Base-by-base conservation (phyloP, 2,888 invertebrate species). In the Tholera decimalis region DNA sequence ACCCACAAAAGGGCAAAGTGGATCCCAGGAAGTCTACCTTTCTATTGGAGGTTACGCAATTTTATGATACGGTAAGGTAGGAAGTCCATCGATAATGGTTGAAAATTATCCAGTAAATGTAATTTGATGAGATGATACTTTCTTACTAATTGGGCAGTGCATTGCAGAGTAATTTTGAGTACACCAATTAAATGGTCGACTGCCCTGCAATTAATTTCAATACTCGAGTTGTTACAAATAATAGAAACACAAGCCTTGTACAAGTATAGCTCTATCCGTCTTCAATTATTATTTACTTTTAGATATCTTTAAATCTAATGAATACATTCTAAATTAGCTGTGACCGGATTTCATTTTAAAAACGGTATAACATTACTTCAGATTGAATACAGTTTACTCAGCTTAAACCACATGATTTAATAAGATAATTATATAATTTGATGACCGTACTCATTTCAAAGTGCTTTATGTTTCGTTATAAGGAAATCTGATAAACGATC, bases 1-100 rank as follows among this genome's bases (percentile, higher is more conserved):
- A 57, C 41, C 70, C 51, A 66, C 61, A 55, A 82, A 80, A 83
- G 80, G 81, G 77, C 77, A 76, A 55, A 80, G 77, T 80, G 61
- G 39, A 56, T 82, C 65, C 54, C 47, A 26, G 39, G 59, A 73
- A 54, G 47, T 5, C 22, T 6, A 58, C 65, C 70, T 73, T 81
- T 70, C 68, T 57, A 72, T 73, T 64, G 58, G 30, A 53, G 26
- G n/a, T 80, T 73, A 59, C 44, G 57, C 54, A 77, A 74, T 18
- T 58, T 44, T 33, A 33, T 26, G 41, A 60, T 57, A 30, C 47
- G 5, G 33, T 56, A 57, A 57, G 60, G 41, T 39, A 74, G 65
- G 59, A 77, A 77, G 59, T 39, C 0, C 6, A 11, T 11, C 15
- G 1, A 30, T 57, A 44, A 41, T 55, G 22, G 22, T 8, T 20